These are phyloP conservation scores for Parus major DNA, from an alignment of 2,113 vertebrate genomes.

Conservation along the genomic window DNA sequence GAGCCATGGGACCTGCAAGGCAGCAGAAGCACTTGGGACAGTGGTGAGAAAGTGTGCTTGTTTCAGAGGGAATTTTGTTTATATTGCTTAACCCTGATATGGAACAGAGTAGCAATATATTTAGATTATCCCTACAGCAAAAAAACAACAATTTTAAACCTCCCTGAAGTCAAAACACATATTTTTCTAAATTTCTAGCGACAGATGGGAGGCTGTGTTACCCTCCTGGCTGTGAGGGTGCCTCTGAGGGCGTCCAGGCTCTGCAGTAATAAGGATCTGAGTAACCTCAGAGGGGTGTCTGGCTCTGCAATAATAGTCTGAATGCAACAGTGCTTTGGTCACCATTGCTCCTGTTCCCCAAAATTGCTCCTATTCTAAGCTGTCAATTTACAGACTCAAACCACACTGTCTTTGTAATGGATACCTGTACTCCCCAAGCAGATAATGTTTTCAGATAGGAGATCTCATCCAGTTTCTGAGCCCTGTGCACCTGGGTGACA, in stretches of 20 bases:
- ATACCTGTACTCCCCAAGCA: neutral
- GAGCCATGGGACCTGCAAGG: neutral
- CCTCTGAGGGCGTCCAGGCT: neutral
- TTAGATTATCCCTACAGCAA: neutral
- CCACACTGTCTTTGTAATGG: neutral
- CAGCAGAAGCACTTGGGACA: neutral
- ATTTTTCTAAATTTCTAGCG: neutral
- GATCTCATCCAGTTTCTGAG: neutral
- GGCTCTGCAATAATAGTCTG: neutral
- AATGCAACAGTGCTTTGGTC: neutral
- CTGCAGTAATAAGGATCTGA: neutral
- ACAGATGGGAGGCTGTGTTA: neutral
- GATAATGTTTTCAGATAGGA: neutral
- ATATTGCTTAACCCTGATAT: neutral
- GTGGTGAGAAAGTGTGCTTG: neutral
- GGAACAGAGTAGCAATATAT: neutral
- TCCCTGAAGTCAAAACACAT: neutral
- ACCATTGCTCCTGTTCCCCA: fast-evolving
- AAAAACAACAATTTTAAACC: neutral
- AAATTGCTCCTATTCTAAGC: neutral
- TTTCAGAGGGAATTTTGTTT: neutral
- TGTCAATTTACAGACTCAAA: neutral
- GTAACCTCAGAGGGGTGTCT: neutral
- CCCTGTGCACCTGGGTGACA: neutral
- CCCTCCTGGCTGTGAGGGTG: neutral